phyloP scores from a whole-genome alignment of 2,888 invertebrate genomes.

The Troglohyphantes excavatus region DNA sequence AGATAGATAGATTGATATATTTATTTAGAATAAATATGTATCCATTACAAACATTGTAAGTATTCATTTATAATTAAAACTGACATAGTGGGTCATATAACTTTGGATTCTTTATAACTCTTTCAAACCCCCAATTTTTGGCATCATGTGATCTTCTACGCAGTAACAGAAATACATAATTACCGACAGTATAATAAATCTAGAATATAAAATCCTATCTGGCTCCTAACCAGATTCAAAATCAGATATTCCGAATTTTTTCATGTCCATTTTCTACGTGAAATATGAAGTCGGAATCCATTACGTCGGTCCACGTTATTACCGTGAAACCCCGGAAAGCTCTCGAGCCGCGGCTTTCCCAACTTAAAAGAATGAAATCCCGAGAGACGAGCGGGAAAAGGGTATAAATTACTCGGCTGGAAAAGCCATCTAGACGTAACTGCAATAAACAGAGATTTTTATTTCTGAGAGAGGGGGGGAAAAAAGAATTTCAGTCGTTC shows the following conservation, averaged over 20 bases:
- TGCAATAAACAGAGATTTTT: neutral
- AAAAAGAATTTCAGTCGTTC: neutral
- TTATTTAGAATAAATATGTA: no score
- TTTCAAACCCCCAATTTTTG: no score
- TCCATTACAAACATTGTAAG: no score
- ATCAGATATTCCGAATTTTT: neutral
- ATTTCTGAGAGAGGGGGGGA: neutral
- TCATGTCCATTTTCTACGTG: neutral
- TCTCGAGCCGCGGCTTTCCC: neutral
- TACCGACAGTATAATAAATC: no score
- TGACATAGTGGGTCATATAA: no score
- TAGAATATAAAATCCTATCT: no score
- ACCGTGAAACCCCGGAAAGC: neutral
- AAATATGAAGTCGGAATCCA: neutral
- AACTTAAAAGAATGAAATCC: constrained; percentile 5
- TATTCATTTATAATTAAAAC: no score
- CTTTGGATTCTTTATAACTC: no score
- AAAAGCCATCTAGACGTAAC: neutral
- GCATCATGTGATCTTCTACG: no score
- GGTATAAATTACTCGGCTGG: neutral
- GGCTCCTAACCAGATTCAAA: no score
- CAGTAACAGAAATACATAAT: no score
- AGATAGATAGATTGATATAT: no score
- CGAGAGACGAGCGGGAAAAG: neutral
- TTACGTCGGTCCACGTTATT: neutral